These are phyloP conservation scores for Chloromyia formosa DNA, from an alignment of 2,888 invertebrate species.

Conservation along the genomic window DNA sequence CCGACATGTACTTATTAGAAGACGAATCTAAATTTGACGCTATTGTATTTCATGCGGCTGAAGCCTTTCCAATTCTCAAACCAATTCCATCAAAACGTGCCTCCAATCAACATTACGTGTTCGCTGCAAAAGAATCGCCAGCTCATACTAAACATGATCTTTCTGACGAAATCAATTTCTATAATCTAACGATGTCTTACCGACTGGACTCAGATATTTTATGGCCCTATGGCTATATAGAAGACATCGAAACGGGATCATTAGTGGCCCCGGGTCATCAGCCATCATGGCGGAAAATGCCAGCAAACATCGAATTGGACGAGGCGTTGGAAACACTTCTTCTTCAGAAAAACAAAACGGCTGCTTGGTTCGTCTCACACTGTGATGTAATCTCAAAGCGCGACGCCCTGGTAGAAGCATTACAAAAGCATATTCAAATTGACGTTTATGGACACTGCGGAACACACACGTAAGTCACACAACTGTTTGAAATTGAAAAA, in stretches of 20 bases:
- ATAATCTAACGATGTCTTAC: constrained; percentile 69
- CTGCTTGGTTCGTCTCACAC: constrained; percentile 69
- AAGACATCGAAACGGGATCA: constrained; percentile 55
- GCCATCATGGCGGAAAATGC: constrained; percentile 56
- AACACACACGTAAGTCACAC: constrained; percentile 55
- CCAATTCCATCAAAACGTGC: constrained; percentile 61
- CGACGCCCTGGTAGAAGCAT: constrained; percentile 62
- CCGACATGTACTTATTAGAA: constrained; percentile 57
- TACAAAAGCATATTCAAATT: constrained; percentile 68
- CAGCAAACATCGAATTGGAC: constrained; percentile 55
- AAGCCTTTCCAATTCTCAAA: constrained; percentile 58
- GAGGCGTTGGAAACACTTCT: constrained; percentile 47
- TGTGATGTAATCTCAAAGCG: constrained; percentile 65
- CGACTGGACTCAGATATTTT: constrained; percentile 66
- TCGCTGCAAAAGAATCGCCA: constrained; percentile 65
- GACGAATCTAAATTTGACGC: constrained; percentile 65
- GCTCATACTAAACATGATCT: constrained; percentile 60
- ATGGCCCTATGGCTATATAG: constrained; percentile 63
- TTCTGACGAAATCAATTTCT: constrained; percentile 63
- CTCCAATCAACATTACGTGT: constrained; percentile 66
- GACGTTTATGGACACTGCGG: constrained; percentile 75
- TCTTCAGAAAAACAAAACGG: constrained; percentile 65
- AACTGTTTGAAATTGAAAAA: too few species aligned
- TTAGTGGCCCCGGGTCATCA: constrained; percentile 56
- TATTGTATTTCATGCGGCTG: constrained; percentile 66